A percentile compares a stretch with the other conserved stretches of the same genome.
Evolutionary conservation across 2,113 vertebrate species (phyloP).

Genomic region (Aythya baeri): DNA sequence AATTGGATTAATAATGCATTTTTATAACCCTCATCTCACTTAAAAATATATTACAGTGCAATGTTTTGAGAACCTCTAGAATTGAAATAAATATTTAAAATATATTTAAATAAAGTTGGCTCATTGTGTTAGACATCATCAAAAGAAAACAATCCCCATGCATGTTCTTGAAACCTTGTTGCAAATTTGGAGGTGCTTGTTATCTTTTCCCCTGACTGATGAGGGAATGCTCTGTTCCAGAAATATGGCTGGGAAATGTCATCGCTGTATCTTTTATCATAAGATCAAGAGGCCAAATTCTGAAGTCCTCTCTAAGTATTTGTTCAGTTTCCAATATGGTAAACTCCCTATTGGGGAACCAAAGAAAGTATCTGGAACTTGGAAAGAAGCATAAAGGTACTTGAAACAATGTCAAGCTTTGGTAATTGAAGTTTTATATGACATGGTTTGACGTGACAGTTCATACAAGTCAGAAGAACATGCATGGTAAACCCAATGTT

Average conservation of each 20-base stretch:
- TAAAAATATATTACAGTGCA: slow-evolving; percentile 21
- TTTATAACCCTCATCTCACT: slow-evolving; percentile 46
- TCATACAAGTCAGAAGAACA: not conserved
- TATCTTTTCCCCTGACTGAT: not conserved
- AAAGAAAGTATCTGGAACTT: not conserved
- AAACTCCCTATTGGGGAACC: not conserved
- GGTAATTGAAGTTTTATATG: slow-evolving; percentile 51
- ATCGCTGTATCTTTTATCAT: not conserved
- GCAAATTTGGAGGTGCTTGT: not conserved
- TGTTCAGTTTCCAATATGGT: not conserved
- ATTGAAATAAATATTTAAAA: slow-evolving; percentile 12
- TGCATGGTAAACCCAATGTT: not conserved
- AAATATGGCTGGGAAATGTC: not conserved
- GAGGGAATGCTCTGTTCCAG: not conserved
- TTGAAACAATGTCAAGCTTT: slow-evolving; percentile 70
- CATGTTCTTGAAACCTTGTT: not conserved
- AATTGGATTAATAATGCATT: slow-evolving; percentile 64
- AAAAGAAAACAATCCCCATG: not conserved
- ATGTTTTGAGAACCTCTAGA: not conserved
- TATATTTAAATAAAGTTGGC: slow-evolving; percentile 2
- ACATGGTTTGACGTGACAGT: slow-evolving; percentile 64
- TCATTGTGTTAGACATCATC: not conserved
- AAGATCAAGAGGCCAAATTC: not conserved
- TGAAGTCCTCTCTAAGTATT: not conserved
- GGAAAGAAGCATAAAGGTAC: slow-evolving; percentile 55